Conservation (phyloP, 1,140 invertebrate species). For the Bombus fervidus region DNA sequence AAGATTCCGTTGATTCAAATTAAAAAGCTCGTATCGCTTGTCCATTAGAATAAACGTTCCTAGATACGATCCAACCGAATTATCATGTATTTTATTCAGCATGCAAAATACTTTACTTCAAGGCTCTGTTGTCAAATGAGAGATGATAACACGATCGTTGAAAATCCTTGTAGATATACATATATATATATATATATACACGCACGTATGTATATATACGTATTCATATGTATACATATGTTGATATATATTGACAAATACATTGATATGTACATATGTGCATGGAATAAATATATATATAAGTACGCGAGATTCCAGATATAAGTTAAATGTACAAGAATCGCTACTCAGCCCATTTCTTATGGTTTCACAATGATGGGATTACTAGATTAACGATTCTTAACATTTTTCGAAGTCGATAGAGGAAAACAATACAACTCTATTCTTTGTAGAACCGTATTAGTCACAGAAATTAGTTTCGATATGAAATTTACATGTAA, state of each 20-base stretch:
- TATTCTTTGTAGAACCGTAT: background rate
- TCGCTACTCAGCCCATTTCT: background rate
- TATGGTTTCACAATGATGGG: background rate
- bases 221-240: too few species aligned
- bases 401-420: slow-evolving; percentile 4
- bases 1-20: background rate
- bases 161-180: background rate
- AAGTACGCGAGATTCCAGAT: background rate
- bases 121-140: background rate
- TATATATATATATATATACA: background rate
- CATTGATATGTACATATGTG: too few species aligned
- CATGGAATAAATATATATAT: too few species aligned
- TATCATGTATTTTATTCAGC: background rate
- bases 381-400: background rate
- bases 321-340: background rate
- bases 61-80: background rate
- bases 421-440: background rate
- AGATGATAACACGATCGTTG: background rate
- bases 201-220: too few species aligned
- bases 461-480: background rate
- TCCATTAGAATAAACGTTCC: slow-evolving; percentile 1
- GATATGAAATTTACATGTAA: background rate
- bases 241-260: too few species aligned
- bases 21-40: background rate
- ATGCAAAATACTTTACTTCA: slow-evolving; percentile 7